phyloP scores from a whole-genome alignment of 1,140 invertebrate genomes.

The Zaprionus capensis region DNA sequence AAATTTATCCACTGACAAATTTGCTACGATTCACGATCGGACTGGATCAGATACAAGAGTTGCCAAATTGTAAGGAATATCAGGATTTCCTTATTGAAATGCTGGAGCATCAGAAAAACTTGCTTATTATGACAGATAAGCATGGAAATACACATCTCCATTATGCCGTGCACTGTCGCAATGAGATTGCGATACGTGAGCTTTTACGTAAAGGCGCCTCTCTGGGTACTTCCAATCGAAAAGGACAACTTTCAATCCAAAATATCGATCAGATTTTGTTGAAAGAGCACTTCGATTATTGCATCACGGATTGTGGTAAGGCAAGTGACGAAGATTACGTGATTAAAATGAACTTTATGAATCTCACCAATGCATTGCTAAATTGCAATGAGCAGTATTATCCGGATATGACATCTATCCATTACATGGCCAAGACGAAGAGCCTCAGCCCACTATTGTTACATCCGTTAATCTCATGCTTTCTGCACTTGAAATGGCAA shows the following conservation, averaged over 20 bases:
- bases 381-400: neutral
- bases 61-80: neutral
- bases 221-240: neutral
- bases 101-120: neutral
- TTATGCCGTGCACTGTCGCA: neutral
- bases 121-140: neutral
- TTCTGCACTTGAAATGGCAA: slow-evolving; percentile 11
- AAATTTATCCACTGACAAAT: neutral
- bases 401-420: neutral
- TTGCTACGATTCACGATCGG: neutral
- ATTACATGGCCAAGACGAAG: neutral
- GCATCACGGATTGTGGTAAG: neutral
- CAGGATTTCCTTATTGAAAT: neutral
- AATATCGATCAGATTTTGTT: slow-evolving; percentile 5
- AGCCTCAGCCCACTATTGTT: neutral
- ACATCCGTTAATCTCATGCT: slow-evolving; percentile 17
- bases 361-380: neutral
- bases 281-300: slow-evolving; percentile 8
- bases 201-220: neutral
- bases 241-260: neutral
- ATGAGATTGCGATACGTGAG: slow-evolving; percentile 12
- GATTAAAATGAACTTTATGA: slow-evolving; percentile 9
- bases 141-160: too few relatives aligned
- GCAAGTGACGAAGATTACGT: neutral
- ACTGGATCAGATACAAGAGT: neutral